phyloP scores from a whole-genome alignment of 2,888 invertebrate genomes.

The Agrochola lychnidis region DNA sequence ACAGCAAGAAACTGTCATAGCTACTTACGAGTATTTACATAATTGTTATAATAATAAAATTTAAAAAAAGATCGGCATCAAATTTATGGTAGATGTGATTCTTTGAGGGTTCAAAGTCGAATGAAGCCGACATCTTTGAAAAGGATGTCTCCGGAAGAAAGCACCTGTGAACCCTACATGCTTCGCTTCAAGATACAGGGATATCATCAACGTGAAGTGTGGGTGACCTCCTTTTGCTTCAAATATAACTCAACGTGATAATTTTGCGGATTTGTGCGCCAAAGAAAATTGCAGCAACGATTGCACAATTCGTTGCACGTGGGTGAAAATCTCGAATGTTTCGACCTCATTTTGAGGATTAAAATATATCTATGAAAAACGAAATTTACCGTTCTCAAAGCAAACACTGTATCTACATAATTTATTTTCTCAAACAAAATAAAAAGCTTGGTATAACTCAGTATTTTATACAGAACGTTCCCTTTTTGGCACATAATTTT shows the following conservation, averaged over 20 bases:
- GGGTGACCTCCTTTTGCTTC: constrained; percentile 61
- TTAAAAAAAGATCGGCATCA: background rate
- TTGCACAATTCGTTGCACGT: constrained; percentile 59
- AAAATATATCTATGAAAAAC: constrained; percentile 39
- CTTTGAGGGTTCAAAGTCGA: no score
- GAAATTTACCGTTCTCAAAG: constrained; percentile 3
- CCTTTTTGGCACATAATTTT: background rate
- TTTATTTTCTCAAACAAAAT: constrained; percentile 11
- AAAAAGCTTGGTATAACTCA: background rate
- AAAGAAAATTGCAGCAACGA: constrained; percentile 52
- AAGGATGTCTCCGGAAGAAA: background rate
- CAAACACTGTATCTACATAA: background rate
- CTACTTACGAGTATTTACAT: no score
- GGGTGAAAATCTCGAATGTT: constrained; percentile 43
- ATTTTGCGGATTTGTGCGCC: constrained; percentile 52
- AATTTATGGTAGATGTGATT: background rate
- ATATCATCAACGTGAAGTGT: constrained; percentile 50
- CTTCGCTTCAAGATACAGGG: constrained; percentile 31
- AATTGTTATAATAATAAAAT: background rate
- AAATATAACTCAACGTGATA: constrained; percentile 61
- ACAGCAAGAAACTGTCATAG: background rate
- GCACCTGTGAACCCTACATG: constrained; percentile 33
- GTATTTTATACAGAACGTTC: background rate
- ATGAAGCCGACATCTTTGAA: background rate
- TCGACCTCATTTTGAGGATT: constrained; percentile 39